phyloP scores from a whole-genome alignment of 1,140 invertebrate species.

The Hyles vespertilio region DNA sequence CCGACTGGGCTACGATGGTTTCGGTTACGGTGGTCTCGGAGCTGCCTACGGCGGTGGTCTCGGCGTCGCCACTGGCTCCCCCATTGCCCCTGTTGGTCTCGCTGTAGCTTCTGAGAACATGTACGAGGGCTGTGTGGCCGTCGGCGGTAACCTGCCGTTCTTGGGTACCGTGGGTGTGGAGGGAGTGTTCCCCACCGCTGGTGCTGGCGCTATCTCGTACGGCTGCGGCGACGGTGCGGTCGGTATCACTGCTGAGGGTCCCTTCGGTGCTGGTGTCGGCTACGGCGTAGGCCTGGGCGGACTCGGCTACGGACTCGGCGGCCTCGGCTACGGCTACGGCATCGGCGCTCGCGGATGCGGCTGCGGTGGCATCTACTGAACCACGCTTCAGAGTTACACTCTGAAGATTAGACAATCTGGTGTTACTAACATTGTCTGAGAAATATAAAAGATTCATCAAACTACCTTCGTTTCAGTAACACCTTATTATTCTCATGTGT shows the following conservation, averaged over 20 bases:
- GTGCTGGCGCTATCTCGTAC: conserved; percentile 26
- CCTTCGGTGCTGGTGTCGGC: background rate
- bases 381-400: no score
- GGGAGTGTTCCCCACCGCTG: conserved; percentile 28
- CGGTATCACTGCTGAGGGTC: background rate
- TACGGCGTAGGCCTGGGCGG: background rate
- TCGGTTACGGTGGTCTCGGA: background rate
- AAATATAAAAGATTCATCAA: no score
- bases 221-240: conserved; percentile 23
- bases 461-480: no score
- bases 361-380: background rate
- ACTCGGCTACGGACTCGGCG: background rate
- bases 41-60: conserved; percentile 16
- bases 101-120: conserved; percentile 4
- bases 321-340: background rate
- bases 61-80: conserved; percentile 11
- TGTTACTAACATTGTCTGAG: no score
- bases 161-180: conserved; percentile 17
- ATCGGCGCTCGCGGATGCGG: background rate
- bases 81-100: conserved; percentile 5
- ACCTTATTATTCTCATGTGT: no score
- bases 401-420: no score
- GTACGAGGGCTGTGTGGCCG: conserved; percentile 10
- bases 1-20: background rate
- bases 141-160: conserved; percentile 11